A percentile compares a stretch with the other conserved stretches of the same genome.
Evolutionary conservation across 2,888 invertebrate species (phyloP).

Genomic region (Sepioteuthis lessoniana): DNA sequence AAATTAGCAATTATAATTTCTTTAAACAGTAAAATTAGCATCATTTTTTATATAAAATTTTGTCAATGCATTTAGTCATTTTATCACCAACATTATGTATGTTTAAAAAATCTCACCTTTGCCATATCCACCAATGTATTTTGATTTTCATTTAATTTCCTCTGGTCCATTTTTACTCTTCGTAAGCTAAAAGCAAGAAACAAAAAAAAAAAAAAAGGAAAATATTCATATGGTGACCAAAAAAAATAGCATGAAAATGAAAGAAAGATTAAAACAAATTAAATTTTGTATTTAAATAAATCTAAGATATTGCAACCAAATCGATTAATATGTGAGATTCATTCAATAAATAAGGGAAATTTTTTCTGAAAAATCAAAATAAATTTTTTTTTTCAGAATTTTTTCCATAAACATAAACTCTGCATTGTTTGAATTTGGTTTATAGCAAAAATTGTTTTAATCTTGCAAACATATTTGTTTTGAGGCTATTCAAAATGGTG

Average conservation of each 20-base stretch:
- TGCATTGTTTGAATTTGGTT: too few species aligned
- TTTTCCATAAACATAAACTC: too few species aligned
- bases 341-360: too few species aligned
- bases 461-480: too few species aligned
- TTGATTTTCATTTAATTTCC: slow-evolving; percentile 98
- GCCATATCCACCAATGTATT: slow-evolving; percentile 99
- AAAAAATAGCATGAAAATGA: not conserved
- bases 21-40: not conserved
- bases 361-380: too few species aligned
- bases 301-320: too few species aligned
- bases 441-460: too few species aligned
- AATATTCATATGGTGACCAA: not conserved
- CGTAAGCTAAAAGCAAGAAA: slow-evolving; percentile 83
- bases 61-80: not conserved
- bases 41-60: not conserved
- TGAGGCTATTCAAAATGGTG: too few species aligned
- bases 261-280: too few species aligned
- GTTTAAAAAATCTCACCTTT: slow-evolving; percentile 82
- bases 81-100: not conserved
- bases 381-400: too few species aligned
- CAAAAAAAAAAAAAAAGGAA: not conserved
- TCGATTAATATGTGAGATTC: too few species aligned
- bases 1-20: not conserved
- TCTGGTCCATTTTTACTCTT: slow-evolving; percentile 99
- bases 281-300: too few species aligned